phyloP scores from a whole-genome alignment of 2,797 vertebrate species.

The Chaunax sp. region DNA sequence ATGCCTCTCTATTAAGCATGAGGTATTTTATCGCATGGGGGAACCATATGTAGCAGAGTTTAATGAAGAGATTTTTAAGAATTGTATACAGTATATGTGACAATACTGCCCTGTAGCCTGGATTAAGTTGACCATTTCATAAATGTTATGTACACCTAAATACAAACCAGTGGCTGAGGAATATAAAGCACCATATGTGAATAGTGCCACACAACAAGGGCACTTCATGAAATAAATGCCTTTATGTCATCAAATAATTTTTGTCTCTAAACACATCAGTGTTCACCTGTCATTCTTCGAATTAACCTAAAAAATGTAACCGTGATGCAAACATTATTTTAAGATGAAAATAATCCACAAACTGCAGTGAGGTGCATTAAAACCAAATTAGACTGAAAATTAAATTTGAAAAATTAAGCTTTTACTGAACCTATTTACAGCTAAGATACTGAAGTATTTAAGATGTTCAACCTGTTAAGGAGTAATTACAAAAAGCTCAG shows the following conservation, averaged over 20 bases:
- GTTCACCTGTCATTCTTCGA: not conserved
- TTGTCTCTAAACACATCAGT: too few species aligned
- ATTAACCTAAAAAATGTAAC: not conserved
- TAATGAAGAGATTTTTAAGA: too few species aligned
- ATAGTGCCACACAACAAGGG: not conserved
- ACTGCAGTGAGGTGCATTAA: not conserved
- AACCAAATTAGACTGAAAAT: constrained; percentile 6
- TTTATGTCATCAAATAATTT: too few species aligned
- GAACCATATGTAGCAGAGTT: too few species aligned
- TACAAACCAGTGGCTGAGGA: not conserved
- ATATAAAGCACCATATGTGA: not conserved
- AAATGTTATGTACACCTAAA: too few species aligned
- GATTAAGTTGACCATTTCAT: too few species aligned
- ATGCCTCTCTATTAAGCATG: too few species aligned
- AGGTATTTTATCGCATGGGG: too few species aligned
- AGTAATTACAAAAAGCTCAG: not conserved
- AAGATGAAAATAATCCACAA: not conserved
- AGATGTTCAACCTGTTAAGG: not conserved
- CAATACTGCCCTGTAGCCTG: too few species aligned
- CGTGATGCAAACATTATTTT: too few species aligned
- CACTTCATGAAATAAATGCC: too few species aligned
- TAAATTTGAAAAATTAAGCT: not conserved
- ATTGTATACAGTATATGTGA: too few species aligned
- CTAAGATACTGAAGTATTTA: not conserved
- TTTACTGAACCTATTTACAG: not conserved